These are phyloP conservation scores for Otolemur garnettii DNA, from an alignment of 2,113 vertebrate species.

Conservation along the genomic window DNA sequence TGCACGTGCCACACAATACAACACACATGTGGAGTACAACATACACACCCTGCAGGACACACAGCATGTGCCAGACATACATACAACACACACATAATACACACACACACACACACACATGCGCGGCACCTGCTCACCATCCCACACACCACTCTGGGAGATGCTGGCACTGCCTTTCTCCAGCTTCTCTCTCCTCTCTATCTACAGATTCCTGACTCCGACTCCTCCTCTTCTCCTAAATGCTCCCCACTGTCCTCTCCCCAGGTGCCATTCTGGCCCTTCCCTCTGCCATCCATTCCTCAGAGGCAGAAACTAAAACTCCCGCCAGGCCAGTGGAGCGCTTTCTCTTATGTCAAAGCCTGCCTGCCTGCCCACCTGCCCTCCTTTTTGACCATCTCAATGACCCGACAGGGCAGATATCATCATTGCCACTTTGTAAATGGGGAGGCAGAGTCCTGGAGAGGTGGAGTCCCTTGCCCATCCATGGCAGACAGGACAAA, in stretches of 20 bases:
- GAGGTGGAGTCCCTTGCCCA: rapidly evolving
- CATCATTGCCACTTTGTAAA: rapidly evolving
- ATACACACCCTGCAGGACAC: not conserved
- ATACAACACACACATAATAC: not conserved
- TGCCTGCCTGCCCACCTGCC: not conserved
- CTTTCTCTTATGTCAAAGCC: not conserved
- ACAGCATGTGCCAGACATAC: not conserved
- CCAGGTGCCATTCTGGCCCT: not conserved
- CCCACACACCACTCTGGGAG: not conserved
- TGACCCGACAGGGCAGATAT: not conserved
- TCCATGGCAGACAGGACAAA: not conserved
- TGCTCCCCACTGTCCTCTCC: not conserved
- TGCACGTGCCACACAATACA: not conserved
- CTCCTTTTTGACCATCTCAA: not conserved
- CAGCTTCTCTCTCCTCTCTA: not conserved
- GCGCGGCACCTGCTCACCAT: not conserved
- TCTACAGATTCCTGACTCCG: not conserved
- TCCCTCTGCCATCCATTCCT: not conserved
- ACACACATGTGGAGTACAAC: not conserved
- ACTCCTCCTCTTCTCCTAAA: not conserved
- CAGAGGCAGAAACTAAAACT: not conserved
- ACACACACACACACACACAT: not conserved
- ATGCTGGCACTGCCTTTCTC: not conserved
- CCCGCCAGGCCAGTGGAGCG: not conserved
- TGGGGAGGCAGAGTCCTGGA: not conserved